These are phyloP conservation scores for Lycorma delicatula DNA, from an alignment of 1,140 invertebrate genomes.

Conservation along the genomic window DNA sequence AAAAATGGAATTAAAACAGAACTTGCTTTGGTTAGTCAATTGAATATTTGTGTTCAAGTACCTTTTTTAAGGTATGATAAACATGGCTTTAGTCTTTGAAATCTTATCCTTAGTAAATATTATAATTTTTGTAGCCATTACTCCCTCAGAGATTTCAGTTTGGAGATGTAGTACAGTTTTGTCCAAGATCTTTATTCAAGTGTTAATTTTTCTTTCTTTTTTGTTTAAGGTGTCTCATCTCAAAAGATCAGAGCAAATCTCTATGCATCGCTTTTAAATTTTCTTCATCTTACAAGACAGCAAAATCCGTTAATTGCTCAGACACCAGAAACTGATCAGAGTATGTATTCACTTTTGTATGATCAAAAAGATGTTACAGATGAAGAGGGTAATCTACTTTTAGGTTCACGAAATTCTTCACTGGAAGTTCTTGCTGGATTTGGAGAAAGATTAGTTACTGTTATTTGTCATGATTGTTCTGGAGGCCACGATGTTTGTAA, in stretches of 20 bases:
- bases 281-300: conserved; percentile 64
- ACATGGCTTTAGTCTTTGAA: too few relatives aligned
- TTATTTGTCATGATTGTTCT: conserved; percentile 76
- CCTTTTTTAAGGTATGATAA: too few relatives aligned
- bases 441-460: conserved; percentile 72
- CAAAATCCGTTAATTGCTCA: conserved; percentile 30
- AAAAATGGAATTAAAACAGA: too few relatives aligned
- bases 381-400: conserved; percentile 20
- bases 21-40: too few relatives aligned
- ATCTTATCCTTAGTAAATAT: neutral
- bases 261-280: conserved; percentile 66
- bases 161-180: neutral
- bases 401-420: conserved; percentile 38
- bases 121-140: neutral
- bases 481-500: conserved; percentile 81
- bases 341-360: conserved; percentile 34
- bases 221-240: conserved; percentile 56
- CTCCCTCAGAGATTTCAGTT: neutral
- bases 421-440: conserved; percentile 56
- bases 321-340: conserved; percentile 11
- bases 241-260: conserved; percentile 78
- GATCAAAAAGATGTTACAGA: conserved; percentile 15
- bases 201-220: conserved; percentile 35
- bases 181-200: neutral
- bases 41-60: too few relatives aligned